These are phyloP conservation scores for Macroramphosus scolopax DNA, from an alignment of 2,797 vertebrate genomes.

Conservation along the genomic window DNA sequence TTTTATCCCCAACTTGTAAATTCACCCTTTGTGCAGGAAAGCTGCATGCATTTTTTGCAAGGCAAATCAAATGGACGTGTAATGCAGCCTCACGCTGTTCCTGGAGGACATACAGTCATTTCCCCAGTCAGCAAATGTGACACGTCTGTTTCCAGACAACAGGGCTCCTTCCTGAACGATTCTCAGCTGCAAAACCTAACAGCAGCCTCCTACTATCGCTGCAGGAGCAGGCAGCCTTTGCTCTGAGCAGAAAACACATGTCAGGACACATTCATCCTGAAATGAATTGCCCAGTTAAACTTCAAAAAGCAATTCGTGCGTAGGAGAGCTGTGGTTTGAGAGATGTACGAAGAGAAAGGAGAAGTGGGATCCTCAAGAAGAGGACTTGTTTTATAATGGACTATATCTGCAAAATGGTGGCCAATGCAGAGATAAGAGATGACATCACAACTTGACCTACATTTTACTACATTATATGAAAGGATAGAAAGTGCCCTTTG, in stretches of 20 bases:
- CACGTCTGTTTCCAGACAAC: constrained; percentile 70
- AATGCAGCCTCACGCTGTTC: constrained; percentile 39
- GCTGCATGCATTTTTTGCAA: constrained; percentile 54
- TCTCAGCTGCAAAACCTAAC: constrained; percentile 41
- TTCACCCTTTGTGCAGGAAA: constrained; percentile 1
- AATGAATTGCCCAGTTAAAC: constrained; percentile 23
- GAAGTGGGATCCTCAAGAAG: too few species aligned
- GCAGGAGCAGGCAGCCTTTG: constrained; percentile 27
- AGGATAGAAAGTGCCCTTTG: constrained; percentile 42
- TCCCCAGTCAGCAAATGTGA: constrained; percentile 71
- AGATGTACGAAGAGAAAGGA: background rate
- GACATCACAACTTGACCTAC: constrained; percentile 68
- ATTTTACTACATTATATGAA: constrained; percentile 58
- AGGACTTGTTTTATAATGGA: background rate
- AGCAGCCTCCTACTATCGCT: constrained; percentile 35
- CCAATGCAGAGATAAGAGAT: constrained; percentile 47
- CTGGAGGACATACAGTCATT: constrained; percentile 61
- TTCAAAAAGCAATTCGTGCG: background rate
- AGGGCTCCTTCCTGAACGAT: constrained; percentile 63
- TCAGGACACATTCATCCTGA: constrained; percentile 22
- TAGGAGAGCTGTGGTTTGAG: constrained; percentile 3
- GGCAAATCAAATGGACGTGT: constrained; percentile 45
- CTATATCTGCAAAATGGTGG: constrained; percentile 67
- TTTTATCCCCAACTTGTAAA: constrained; percentile 20
- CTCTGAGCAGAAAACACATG: constrained; percentile 35